Conservation (phyloP, 2,888 invertebrate species). For the Leptodirus hochenwartii region DNA sequence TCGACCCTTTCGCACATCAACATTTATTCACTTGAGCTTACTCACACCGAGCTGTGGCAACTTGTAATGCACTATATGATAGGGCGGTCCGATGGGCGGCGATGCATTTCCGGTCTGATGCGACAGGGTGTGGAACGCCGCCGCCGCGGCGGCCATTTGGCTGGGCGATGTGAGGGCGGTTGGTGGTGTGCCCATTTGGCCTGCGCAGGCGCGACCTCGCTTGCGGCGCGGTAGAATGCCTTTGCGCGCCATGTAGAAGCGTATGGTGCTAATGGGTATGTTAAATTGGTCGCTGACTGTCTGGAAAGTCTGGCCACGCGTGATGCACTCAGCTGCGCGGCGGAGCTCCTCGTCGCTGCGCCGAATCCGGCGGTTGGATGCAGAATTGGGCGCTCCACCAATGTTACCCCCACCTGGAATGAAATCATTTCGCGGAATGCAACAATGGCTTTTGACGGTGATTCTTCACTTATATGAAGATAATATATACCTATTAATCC, state of each 20-base stretch:
- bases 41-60: slow-evolving; percentile 43
- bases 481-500: too few species aligned
- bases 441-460: too few species aligned
- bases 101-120: slow-evolving; percentile 35
- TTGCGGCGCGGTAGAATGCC: slow-evolving; percentile 65
- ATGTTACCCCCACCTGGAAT: too few species aligned
- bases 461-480: too few species aligned
- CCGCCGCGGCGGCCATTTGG: slow-evolving; percentile 18
- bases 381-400: too few species aligned
- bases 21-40: slow-evolving; percentile 23
- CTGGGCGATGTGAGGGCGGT: slow-evolving; percentile 7
- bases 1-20: too few species aligned
- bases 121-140: slow-evolving; percentile 24
- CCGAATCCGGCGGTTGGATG: slow-evolving; percentile 36
- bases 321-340: slow-evolving; percentile 71
- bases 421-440: too few species aligned
- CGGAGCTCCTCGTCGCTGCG: slow-evolving; percentile 59
- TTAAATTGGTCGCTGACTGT: slow-evolving; percentile 74
- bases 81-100: slow-evolving; percentile 53
- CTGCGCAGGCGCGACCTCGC: slow-evolving; percentile 43
- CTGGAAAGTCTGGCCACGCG: slow-evolving; percentile 75
- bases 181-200: slow-evolving; percentile 13
- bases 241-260: slow-evolving; percentile 76
- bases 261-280: slow-evolving; percentile 73
- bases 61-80: slow-evolving; percentile 61